Conservation (phyloP, 2,888 invertebrate species). For the Chrysotoxum bicinctum region DNA sequence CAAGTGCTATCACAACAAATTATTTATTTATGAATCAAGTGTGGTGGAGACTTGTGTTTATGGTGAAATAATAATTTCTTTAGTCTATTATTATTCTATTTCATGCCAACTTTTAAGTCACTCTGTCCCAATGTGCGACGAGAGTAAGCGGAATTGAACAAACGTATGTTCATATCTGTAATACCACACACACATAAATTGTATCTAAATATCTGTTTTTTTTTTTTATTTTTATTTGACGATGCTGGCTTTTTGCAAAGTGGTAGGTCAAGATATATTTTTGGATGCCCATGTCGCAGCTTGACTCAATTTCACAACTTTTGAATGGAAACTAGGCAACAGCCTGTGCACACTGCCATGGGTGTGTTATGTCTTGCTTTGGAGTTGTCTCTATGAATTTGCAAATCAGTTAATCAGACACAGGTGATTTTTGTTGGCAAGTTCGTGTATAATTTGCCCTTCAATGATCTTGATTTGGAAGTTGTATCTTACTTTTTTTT, state of each 20-base stretch:
- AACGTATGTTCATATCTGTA: constrained; percentile 7
- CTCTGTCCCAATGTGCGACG: not conserved
- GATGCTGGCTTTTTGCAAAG: constrained; percentile 58
- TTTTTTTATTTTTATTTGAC: constrained; percentile 18
- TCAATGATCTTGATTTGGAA: constrained; percentile 71
- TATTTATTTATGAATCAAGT: too few species aligned
- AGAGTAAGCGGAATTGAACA: constrained; percentile 2
- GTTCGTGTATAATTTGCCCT: constrained; percentile 62
- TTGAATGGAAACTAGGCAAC: constrained; percentile 27
- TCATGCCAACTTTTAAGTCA: not conserved
- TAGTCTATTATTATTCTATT: not conserved
- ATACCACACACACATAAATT: constrained; percentile 17
- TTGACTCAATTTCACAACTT: constrained; percentile 62
- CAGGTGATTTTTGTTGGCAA: constrained; percentile 42
- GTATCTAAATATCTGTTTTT: not conserved
- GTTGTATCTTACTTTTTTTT: constrained; percentile 34
- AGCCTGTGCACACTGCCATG: not conserved
- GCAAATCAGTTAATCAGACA: constrained; percentile 54
- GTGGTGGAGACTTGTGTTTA: not conserved
- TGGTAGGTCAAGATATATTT: constrained; percentile 72
- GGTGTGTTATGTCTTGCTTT: constrained; percentile 51
- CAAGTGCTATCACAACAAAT: too few species aligned
- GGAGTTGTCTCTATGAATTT: constrained; percentile 52
- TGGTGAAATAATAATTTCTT: too few species aligned
- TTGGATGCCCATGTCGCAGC: constrained; percentile 39